Conservation (phyloP, 2,888 invertebrate species). For the Scaptomyza caliginosa region DNA sequence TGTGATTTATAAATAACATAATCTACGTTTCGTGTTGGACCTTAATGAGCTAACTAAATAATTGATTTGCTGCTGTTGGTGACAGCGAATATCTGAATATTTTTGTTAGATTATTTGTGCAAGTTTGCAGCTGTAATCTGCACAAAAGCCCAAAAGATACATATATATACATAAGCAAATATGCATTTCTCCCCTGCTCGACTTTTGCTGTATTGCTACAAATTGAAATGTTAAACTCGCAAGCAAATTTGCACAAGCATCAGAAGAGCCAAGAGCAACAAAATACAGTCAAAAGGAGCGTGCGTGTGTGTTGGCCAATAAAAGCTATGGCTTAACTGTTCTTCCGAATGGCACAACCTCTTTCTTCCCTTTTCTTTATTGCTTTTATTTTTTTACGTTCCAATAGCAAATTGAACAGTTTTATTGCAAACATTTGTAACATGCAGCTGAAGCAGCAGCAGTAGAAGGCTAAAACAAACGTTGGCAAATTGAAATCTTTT, state of each 20-base stretch:
- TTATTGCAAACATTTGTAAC: slow-evolving; percentile 10
- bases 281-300: slow-evolving; percentile 2
- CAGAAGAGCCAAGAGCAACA: slow-evolving; percentile 3
- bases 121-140: slow-evolving; percentile 3
- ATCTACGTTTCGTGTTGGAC: neutral
- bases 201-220: slow-evolving; percentile 41
- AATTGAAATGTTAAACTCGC: slow-evolving; percentile 67
- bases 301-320: slow-evolving; percentile 28
- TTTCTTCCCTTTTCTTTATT: neutral
- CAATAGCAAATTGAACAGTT: neutral
- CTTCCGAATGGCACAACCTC: slow-evolving; percentile 3
- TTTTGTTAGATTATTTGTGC: neutral
- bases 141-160: neutral
- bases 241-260: slow-evolving; percentile 49
- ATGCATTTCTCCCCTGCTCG: slow-evolving; percentile 24
- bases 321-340: slow-evolving; percentile 37
- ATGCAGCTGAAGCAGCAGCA: neutral
- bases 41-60: neutral
- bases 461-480: neutral
- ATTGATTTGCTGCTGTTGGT: neutral
- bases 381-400: neutral
- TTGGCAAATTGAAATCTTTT: slow-evolving; percentile 6
- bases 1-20: neutral
- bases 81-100: neutral
- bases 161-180: slow-evolving; percentile 38